Percentiles rank a stretch among this genome's conserved stretches.
Conservation (phyloP, 2,888 invertebrate species). For the Piscicola geometra region DNA sequence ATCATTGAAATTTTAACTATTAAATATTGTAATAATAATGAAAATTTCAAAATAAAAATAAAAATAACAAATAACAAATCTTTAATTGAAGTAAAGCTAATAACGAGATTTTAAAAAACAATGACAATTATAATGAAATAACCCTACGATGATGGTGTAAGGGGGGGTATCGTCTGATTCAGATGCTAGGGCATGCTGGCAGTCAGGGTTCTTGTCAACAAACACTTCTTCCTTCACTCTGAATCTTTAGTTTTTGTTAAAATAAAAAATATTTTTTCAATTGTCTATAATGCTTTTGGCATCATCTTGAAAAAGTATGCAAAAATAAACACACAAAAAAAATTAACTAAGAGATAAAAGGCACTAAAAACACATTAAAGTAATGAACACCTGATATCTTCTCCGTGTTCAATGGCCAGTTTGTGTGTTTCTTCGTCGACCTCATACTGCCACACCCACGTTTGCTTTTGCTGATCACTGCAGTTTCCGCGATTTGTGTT, state of each 20-base stretch:
- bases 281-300: no score
- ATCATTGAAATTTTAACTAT: no score
- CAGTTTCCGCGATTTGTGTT: not conserved
- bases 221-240: conserved; percentile 2
- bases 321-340: no score
- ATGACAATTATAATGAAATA: not conserved
- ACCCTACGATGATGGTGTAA: conserved; percentile 4
- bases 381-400: conserved; percentile 62
- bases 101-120: no score
- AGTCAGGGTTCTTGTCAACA: conserved; percentile 1
- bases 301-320: no score
- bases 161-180: conserved; percentile 8
- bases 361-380: no score
- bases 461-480: conserved; percentile 66
- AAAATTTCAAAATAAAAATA: no score
- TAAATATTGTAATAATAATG: no score
- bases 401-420: conserved; percentile 77
- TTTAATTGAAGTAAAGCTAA: no score
- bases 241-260: not conserved
- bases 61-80: no score
- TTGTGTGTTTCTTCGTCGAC: conserved; percentile 75
- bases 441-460: conserved; percentile 95
- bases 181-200: not conserved
- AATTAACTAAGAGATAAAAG: no score
- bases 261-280: no score